Evolutionary conservation across 2,888 invertebrate species (phyloP).

Genomic region (Chalcosyrphus nemorum): DNA sequence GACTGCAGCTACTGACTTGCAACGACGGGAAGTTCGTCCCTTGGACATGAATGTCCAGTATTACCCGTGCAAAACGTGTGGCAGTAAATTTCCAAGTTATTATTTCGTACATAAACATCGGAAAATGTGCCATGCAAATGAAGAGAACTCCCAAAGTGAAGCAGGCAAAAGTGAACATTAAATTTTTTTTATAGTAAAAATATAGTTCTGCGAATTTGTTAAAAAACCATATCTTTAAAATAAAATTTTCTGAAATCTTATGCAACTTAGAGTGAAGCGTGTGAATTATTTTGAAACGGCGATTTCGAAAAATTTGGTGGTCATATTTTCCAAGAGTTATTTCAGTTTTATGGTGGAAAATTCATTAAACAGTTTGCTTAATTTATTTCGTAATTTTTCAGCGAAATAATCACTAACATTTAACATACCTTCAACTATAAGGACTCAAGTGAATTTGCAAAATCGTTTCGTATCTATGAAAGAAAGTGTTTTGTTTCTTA

Average conservation of each 20-base stretch:
- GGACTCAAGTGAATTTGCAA: no score
- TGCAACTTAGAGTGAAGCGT: background rate
- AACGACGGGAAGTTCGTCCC: slow-evolving; percentile 85
- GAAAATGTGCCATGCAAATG: slow-evolving; percentile 89
- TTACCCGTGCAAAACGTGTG: slow-evolving; percentile 96
- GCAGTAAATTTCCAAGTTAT: slow-evolving; percentile 95
- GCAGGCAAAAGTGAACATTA: slow-evolving; percentile 59
- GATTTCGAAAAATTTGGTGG: no score
- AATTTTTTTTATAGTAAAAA: background rate
- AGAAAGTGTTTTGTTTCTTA: no score
- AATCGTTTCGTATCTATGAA: no score
- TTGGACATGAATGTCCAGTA: slow-evolving; percentile 92
- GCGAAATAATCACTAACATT: no score
- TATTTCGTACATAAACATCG: slow-evolving; percentile 97
- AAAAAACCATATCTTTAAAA: slow-evolving; percentile 6
- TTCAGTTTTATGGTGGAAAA: no score
- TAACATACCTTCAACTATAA: no score
- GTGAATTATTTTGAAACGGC: background rate
- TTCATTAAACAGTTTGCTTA: no score
- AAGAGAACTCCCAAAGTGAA: slow-evolving; percentile 76
- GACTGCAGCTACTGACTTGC: slow-evolving; percentile 75
- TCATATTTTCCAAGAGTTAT: no score
- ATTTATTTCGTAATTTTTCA: no score
- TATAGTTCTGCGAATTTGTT: slow-evolving; percentile 9
- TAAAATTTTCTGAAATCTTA: slow-evolving; percentile 11